phyloP scores from a whole-genome alignment of 2,888 invertebrate genomes.

The Heliconius ethilla region DNA sequence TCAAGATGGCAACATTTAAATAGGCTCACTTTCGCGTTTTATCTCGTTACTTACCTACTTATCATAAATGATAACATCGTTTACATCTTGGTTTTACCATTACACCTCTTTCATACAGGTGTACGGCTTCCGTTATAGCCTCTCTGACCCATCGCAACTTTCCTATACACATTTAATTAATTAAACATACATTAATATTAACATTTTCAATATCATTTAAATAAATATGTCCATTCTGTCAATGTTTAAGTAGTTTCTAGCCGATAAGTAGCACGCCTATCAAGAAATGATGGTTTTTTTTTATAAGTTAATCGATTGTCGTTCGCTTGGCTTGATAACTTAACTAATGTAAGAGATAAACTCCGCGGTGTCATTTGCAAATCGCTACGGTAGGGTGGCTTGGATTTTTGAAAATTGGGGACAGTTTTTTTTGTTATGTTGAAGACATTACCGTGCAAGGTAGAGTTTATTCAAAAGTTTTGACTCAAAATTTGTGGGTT shows the following conservation, averaged over 20 bases:
- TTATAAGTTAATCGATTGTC: conserved; percentile 38
- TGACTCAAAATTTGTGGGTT: too few species aligned
- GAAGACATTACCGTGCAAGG: neutral
- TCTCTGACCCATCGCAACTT: conserved; percentile 10
- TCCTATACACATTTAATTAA: conserved; percentile 14
- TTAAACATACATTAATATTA: conserved; percentile 11
- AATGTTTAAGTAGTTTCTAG: conserved; percentile 25
- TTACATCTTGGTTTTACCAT: neutral
- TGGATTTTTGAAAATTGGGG: conserved; percentile 5
- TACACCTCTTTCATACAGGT: neutral
- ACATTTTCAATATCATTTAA: conserved; percentile 12
- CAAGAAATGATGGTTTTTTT: conserved; percentile 34
- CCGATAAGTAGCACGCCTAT: conserved; percentile 38
- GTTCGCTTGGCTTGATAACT: conserved; percentile 37
- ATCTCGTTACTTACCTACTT: neutral
- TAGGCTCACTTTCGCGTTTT: conserved; percentile 1
- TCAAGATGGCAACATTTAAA: neutral
- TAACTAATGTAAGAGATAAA: conserved; percentile 38
- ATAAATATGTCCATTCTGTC: conserved; percentile 21
- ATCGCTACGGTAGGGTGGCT: conserved; percentile 32
- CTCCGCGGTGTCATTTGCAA: conserved; percentile 38
- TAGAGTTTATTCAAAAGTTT: neutral
- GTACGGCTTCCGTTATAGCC: conserved; percentile 12
- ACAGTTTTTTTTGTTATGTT: neutral
- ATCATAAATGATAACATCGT: neutral